Conservation (phyloP, 2,113 vertebrate genomes). For the Mirza zaza region DNA sequence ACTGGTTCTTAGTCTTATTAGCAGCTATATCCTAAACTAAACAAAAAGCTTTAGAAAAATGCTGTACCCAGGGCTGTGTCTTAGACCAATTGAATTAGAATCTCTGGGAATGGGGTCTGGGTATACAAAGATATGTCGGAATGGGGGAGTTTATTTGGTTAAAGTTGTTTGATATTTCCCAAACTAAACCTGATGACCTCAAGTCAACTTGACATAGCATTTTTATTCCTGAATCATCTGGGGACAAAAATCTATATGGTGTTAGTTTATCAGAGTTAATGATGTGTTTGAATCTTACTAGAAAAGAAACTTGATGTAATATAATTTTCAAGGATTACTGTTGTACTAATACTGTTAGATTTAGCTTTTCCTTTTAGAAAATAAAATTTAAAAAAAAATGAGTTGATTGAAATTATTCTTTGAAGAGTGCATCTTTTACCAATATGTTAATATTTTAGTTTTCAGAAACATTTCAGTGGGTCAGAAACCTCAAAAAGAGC, state of each 20-base stretch:
- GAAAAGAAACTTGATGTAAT: slow-evolving; percentile 6
- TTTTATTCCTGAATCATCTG: slow-evolving; percentile 66
- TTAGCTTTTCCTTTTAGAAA: slow-evolving; percentile 59
- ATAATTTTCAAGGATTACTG: neutral
- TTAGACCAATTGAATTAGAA: slow-evolving; percentile 3
- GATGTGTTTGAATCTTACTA: slow-evolving; percentile 58
- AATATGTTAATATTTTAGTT: slow-evolving; percentile 55
- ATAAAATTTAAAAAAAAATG: neutral
- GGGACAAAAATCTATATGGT: slow-evolving; percentile 23
- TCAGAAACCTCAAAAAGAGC: slow-evolving; percentile 75
- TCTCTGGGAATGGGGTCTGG: neutral
- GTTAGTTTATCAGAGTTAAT: slow-evolving; percentile 56
- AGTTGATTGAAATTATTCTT: slow-evolving; percentile 46
- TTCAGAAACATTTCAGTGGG: slow-evolving; percentile 77
- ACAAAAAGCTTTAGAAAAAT: slow-evolving; percentile 40
- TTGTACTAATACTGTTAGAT: slow-evolving; percentile 40
- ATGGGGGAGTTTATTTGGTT: slow-evolving; percentile 56
- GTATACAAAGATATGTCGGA: neutral
- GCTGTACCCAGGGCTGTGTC: neutral
- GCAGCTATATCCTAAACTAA: neutral
- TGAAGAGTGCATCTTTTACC: slow-evolving; percentile 69
- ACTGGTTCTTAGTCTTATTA: neutral
- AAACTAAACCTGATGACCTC: neutral
- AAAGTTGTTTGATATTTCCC: slow-evolving; percentile 43
- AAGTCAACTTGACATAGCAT: slow-evolving; percentile 58